Evolutionary conservation across 2,888 invertebrate genomes (phyloP).

Genomic region (Stratiomys singularior): DNA sequence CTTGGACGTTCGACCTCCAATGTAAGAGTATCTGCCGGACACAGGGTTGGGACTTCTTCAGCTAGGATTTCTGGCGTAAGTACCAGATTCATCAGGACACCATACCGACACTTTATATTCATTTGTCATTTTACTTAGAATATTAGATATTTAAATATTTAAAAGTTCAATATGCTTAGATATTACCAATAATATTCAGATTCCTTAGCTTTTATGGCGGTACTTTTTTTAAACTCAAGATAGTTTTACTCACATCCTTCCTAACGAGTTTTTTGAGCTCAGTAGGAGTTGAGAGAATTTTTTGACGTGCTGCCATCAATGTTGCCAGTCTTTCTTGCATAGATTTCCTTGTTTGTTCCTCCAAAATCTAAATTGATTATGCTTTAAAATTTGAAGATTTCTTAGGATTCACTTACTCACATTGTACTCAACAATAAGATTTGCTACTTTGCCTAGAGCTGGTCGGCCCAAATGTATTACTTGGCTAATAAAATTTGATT

Average conservation of each 20-base stretch:
- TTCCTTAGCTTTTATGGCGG: no score
- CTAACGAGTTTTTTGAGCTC: constrained; percentile 52
- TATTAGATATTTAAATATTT: no score
- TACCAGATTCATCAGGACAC: no score
- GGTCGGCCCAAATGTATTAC: constrained; percentile 62
- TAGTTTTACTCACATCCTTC: constrained; percentile 53
- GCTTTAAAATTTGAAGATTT: background rate
- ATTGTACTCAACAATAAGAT: constrained; percentile 46
- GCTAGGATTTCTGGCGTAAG: no score
- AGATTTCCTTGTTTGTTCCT: constrained; percentile 58
- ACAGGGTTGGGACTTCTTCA: no score
- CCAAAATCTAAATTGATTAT: constrained; percentile 54
- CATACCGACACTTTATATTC: no score
- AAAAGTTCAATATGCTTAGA: no score
- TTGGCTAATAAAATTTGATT: constrained; percentile 61
- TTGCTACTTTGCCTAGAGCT: constrained; percentile 56
- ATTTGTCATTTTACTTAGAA: no score
- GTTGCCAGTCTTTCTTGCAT: constrained; percentile 57
- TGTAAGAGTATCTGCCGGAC: no score
- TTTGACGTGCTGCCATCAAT: constrained; percentile 56
- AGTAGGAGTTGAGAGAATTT: constrained; percentile 47
- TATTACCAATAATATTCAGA: no score
- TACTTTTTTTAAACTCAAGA: no score
- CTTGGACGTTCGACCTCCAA: no score
- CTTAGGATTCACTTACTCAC: constrained; percentile 26